Percentiles rank a stretch among this genome's conserved stretches.
These are phyloP conservation scores for Machimus rusticus DNA, from an alignment of 2,888 invertebrate genomes.

Conservation along the genomic window DNA sequence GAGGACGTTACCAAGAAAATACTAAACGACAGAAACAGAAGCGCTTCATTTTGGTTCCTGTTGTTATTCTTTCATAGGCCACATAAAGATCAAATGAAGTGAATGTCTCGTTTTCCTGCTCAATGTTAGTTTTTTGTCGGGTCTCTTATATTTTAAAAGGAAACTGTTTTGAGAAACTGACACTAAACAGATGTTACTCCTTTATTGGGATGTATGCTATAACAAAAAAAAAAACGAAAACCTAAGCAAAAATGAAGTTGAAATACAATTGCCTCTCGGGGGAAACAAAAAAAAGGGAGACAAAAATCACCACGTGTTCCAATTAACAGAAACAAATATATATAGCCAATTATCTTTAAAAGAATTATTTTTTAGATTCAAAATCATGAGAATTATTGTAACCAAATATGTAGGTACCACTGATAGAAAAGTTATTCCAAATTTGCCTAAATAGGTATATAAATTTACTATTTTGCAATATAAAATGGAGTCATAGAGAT, in stretches of 20 bases:
- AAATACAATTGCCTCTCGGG: not conserved
- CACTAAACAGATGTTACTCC: slow-evolving; percentile 20
- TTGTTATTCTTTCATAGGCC: slow-evolving; percentile 10
- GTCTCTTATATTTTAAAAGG: not conserved
- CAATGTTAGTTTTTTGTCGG: not conserved
- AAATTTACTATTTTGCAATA: too few species aligned
- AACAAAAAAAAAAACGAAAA: not conserved
- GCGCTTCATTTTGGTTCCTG: not conserved
- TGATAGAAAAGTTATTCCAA: too few species aligned
- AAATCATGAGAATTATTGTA: not conserved
- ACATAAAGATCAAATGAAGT: slow-evolving; percentile 22
- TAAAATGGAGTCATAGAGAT: too few species aligned
- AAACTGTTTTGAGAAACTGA: slow-evolving; percentile 11
- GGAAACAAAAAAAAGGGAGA: too few species aligned
- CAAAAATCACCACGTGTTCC: not conserved
- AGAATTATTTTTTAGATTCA: not conserved
- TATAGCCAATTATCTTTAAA: not conserved
- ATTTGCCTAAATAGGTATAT: too few species aligned
- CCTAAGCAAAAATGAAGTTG: not conserved
- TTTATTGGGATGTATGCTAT: not conserved
- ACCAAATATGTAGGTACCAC: too few species aligned
- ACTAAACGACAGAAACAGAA: not conserved
- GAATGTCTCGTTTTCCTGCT: not conserved
- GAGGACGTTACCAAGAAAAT: not conserved
- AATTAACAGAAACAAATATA: not conserved